These are phyloP conservation scores for Cheilosia pagana DNA, from an alignment of 2,888 invertebrate species.

Conservation along the genomic window DNA sequence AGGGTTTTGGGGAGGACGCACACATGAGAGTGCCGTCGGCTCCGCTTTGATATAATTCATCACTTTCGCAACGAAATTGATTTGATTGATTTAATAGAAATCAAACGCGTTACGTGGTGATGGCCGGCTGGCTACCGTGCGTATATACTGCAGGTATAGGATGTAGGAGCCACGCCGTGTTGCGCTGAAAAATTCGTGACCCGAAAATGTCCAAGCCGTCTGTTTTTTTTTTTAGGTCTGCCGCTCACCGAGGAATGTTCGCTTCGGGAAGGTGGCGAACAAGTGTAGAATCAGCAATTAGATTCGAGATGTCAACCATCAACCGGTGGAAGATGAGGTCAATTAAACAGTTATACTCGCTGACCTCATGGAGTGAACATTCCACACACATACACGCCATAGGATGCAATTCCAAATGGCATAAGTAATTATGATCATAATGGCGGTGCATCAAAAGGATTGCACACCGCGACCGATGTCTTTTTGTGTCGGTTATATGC, in stretches of 20 bases:
- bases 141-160: constrained; percentile 18
- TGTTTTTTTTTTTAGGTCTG: constrained; percentile 15
- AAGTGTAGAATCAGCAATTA: constrained; percentile 74
- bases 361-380: constrained; percentile 62
- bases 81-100: constrained; percentile 76
- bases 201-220: constrained; percentile 59
- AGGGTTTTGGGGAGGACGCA: constrained; percentile 52
- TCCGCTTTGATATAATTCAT: constrained; percentile 74
- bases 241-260: constrained; percentile 44
- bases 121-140: constrained; percentile 66
- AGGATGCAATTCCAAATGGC: constrained; percentile 51
- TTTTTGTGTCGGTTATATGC: constrained; percentile 25
- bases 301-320: constrained; percentile 53
- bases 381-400: constrained; percentile 45
- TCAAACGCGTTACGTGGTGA: constrained; percentile 74
- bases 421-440: constrained; percentile 71
- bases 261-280: constrained; percentile 62
- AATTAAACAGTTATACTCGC: constrained; percentile 70
- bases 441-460: constrained; percentile 62
- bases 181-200: constrained; percentile 61
- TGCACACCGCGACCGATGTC: constrained; percentile 26
- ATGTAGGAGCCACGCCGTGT: constrained; percentile 30
- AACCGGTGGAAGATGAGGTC: constrained; percentile 38
- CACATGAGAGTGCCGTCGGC: constrained; percentile 48
- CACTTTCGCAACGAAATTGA: constrained; percentile 76